phyloP scores from a whole-genome alignment of 2,113 vertebrate species.

The Planiliza haematocheilus region DNA sequence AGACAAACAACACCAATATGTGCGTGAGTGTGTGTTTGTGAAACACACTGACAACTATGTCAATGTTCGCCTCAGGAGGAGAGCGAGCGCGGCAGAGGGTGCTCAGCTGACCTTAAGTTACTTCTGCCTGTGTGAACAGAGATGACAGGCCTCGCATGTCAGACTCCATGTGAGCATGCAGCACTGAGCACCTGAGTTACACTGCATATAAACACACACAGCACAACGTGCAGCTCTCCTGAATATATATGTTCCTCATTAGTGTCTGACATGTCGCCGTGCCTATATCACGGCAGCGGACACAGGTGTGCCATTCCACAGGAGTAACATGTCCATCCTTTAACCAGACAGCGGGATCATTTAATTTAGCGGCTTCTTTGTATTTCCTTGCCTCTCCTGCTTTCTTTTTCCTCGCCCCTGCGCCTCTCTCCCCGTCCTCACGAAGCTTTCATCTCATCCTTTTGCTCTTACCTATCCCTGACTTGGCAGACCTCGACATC shows the following conservation, averaged over 20 bases:
- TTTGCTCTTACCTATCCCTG: background rate
- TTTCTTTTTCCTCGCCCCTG: background rate
- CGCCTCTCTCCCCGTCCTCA: slow-evolving; percentile 6
- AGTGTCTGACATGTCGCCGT: slow-evolving; percentile 41
- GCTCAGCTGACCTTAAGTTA: slow-evolving; percentile 28
- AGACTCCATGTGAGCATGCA: slow-evolving; percentile 23
- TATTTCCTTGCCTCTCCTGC: background rate
- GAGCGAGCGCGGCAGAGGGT: slow-evolving; percentile 29
- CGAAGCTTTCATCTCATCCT: slow-evolving; percentile 10
- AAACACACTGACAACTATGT: slow-evolving; percentile 28
- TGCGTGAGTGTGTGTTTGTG: slow-evolving; percentile 11
- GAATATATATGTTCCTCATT: slow-evolving; percentile 46
- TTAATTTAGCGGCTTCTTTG: slow-evolving; percentile 19
- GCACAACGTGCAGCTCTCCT: background rate
- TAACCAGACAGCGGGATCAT: slow-evolving; percentile 3
- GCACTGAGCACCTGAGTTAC: slow-evolving; percentile 26
- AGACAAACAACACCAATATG: slow-evolving; percentile 20
- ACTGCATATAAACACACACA: slow-evolving; percentile 8
- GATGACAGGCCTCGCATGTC: slow-evolving; percentile 47
- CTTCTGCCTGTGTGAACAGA: slow-evolving; percentile 54
- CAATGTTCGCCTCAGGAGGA: slow-evolving; percentile 42
- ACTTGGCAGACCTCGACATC: slow-evolving; percentile 9
- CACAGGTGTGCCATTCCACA: slow-evolving; percentile 22
- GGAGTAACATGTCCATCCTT: slow-evolving; percentile 11
- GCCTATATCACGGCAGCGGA: background rate